phyloP scores from a whole-genome alignment of 1,140 invertebrate genomes.

The Penaeus chinensis region DNA sequence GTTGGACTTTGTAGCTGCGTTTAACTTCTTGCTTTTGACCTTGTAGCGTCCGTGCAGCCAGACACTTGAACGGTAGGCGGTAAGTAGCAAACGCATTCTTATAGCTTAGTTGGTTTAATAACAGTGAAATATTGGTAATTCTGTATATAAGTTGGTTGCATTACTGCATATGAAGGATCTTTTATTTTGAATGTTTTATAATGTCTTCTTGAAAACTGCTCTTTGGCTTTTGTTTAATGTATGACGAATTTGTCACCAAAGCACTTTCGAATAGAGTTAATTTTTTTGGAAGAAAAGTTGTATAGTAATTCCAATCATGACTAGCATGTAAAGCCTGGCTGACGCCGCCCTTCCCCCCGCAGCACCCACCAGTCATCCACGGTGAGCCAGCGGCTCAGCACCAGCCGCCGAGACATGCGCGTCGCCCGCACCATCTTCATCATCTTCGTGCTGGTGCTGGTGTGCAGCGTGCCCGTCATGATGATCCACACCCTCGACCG shows the following conservation, averaged over 20 bases:
- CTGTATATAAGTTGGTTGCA: not conserved
- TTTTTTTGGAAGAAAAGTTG: too few species aligned
- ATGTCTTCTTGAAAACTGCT: too few species aligned
- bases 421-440: conserved; percentile 58
- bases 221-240: too few species aligned
- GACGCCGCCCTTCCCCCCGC: not conserved
- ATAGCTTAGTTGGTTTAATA: too few species aligned
- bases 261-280: too few species aligned
- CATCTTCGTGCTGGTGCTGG: conserved; percentile 50
- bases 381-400: conserved; percentile 46
- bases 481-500: conserved; percentile 28
- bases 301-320: too few species aligned
- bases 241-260: too few species aligned
- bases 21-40: conserved; percentile 24
- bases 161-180: not conserved
- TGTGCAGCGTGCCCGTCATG: conserved; percentile 47
- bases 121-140: not conserved
- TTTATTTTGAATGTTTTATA: too few species aligned
- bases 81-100: not conserved
- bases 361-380: conserved; percentile 48
- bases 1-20: not conserved
- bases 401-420: conserved; percentile 48
- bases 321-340: not conserved
- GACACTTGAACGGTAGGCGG: conserved; percentile 20
- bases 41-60: conserved; percentile 28